Evolutionary conservation across 2,888 invertebrate genomes (phyloP).

Genomic region (Linnaemya tessellans): DNA sequence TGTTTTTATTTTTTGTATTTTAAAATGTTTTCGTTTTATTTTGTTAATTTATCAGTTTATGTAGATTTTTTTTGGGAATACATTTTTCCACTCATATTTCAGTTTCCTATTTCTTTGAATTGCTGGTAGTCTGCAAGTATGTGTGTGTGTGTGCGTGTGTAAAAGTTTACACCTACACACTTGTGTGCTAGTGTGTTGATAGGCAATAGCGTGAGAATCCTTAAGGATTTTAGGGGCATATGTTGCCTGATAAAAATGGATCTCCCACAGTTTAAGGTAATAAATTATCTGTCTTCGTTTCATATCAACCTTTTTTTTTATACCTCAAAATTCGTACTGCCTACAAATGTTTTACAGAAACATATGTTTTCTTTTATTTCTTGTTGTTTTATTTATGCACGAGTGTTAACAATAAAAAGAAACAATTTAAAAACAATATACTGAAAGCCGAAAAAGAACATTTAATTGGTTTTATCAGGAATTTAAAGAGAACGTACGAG

Average conservation of each 20-base stretch:
- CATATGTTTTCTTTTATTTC: conserved; percentile 56
- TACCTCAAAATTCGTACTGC: conserved; percentile 26
- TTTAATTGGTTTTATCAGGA: conserved; percentile 59
- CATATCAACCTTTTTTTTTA: conserved; percentile 43
- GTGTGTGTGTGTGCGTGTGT: not conserved
- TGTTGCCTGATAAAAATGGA: conserved; percentile 51
- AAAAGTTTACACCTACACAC: conserved; percentile 64
- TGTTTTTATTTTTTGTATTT: conserved; percentile 7
- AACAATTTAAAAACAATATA: conserved; percentile 46
- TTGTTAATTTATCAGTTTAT: conserved; percentile 49
- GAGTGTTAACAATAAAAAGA: conserved; percentile 36
- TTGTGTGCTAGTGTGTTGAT: conserved; percentile 13
- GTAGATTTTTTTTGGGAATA: conserved; percentile 27
- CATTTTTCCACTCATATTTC: conserved; percentile 38
- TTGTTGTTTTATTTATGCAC: conserved; percentile 21
- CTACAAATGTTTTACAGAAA: conserved; percentile 55
- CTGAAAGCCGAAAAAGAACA: conserved; percentile 29
- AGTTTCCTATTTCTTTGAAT: conserved; percentile 9
- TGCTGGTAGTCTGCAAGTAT: not conserved
- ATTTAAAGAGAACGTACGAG: conserved; percentile 18
- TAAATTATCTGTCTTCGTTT: conserved; percentile 67
- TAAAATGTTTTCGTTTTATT: conserved; percentile 25
- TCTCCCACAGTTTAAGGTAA: conserved; percentile 64
- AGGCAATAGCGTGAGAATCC: conserved; percentile 65
- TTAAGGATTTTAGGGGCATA: conserved; percentile 62